These are phyloP conservation scores for Hylia prasina DNA, from an alignment of 2,113 vertebrate genomes.

Conservation along the genomic window DNA sequence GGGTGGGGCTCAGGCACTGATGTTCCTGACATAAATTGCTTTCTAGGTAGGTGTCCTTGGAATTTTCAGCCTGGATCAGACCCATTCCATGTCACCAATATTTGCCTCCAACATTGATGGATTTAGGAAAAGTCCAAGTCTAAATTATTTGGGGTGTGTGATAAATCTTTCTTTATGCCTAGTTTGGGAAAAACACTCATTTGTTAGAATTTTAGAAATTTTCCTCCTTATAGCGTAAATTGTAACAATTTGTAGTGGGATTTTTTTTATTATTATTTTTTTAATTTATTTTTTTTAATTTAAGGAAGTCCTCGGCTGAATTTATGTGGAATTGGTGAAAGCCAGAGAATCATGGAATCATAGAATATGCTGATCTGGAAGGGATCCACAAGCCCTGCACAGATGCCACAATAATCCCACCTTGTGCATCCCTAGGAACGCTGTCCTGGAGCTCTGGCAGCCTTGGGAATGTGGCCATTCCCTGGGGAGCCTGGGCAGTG, in stretches of 20 bases:
- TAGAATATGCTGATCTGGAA: not conserved
- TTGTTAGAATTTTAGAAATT: not conserved
- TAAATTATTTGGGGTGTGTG: not conserved
- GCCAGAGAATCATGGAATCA: not conserved
- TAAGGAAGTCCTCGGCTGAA: not conserved
- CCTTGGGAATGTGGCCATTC: not conserved
- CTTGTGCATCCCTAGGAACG: rapidly evolving
- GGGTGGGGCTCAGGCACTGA: not conserved
- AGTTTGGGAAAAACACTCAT: rapidly evolving
- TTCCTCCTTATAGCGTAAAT: not conserved
- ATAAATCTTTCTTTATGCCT: not conserved
- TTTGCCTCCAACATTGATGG: not conserved
- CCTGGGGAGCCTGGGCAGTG: not conserved
- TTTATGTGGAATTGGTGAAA: not conserved
- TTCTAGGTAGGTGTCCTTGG: not conserved
- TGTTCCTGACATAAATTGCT: not conserved
- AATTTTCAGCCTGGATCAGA: not conserved
- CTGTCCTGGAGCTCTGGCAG: not conserved
- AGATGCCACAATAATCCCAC: not conserved
- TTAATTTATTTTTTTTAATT: not conserved
- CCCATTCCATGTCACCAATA: not conserved
- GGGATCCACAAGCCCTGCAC: too few species aligned
- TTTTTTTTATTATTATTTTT: too few species aligned
- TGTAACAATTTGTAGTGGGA: not conserved
- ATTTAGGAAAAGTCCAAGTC: not conserved